Evolutionary conservation across 2,797 vertebrate species (phyloP), one percentile per base, ranked within the genome.

Genomic region (Babyrousa celebensis): DNA sequence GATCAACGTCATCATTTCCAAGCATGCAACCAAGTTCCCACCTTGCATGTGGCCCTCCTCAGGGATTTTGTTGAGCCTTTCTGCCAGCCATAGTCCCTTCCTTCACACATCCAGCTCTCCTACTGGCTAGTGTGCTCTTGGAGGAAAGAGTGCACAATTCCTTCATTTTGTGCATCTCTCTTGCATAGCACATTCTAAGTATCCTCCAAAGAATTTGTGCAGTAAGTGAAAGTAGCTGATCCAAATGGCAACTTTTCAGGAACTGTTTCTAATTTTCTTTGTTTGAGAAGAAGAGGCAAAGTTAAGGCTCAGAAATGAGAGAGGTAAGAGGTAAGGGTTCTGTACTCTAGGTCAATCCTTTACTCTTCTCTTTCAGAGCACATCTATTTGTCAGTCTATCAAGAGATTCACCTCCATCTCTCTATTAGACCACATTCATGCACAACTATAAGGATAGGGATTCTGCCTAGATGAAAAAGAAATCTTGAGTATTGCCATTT

Each of bases 181-280:
- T 40, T 18, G 1, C 12, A 12, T 1, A 78, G 65, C 15, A 36
- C 27, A 63, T 75, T 54, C 48, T 75, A 75, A 94, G 70, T 27
- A 67, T 36, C n/a, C 85, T 87, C 91, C 5, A 67, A 89, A 89
- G 91, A 93, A 63, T 88, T 29, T 90, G 87, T 84, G 36, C 85
- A 96, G 79, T 89, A 75, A 97, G 96, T 95, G 54, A 94, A 89
- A 93, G 75, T 62, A 65, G 25, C 12, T n/a, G 85, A 95, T 93
- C 89, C 95, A 97, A 97, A 97, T 94, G 93, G 93, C 89, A 97
- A 25, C 78, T 74, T 97, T 93, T 95, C 94, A 96, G 92, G 85
- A 95, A 93, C 80, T 97, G 93, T 96, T 97, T 97, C 92, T 97
- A 89, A 97, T 97, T 97, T 96, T 89, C 75, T 85, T 94, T 78